phyloP scores from a whole-genome alignment of 2,888 invertebrate species.

The Luperina nickerlii region DNA sequence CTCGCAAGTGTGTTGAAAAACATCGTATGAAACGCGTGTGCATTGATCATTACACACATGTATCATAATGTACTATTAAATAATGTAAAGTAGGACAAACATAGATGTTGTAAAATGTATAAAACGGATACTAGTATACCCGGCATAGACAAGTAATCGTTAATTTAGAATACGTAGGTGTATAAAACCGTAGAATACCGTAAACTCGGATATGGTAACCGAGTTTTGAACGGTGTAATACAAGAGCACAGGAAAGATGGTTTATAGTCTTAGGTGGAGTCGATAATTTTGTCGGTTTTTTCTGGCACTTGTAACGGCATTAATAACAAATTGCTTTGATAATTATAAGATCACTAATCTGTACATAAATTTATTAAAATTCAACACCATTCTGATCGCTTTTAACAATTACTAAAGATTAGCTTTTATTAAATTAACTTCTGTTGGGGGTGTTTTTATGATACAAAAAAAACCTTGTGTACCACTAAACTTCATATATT shows the following conservation, averaged over 20 bases:
- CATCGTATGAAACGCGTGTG: too few species aligned
- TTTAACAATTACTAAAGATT: constrained; percentile 8
- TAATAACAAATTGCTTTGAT: not conserved
- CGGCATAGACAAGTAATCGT: constrained; percentile 12
- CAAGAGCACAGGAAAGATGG: constrained; percentile 7
- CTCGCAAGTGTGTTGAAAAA: too few species aligned
- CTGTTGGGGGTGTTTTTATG: not conserved
- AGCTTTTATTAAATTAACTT: not conserved
- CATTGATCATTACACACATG: too few species aligned
- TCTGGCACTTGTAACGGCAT: not conserved
- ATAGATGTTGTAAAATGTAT: constrained; percentile 4
- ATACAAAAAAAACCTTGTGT: not conserved
- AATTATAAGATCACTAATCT: not conserved
- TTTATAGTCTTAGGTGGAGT: not conserved
- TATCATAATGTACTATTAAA: not conserved
- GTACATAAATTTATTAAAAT: constrained; percentile 9
- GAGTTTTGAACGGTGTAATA: constrained; percentile 20
- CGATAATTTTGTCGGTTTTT: not conserved
- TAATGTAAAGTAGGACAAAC: constrained; percentile 8
- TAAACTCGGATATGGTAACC: constrained; percentile 31
- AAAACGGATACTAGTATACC: constrained; percentile 1
- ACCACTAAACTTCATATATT: not conserved
- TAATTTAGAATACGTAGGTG: constrained; percentile 13
- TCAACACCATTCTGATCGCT: not conserved
- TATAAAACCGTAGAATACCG: constrained; percentile 19